Evolutionary conservation across 2,888 invertebrate species (phyloP).

Genomic region (Criorhina ranunculi): DNA sequence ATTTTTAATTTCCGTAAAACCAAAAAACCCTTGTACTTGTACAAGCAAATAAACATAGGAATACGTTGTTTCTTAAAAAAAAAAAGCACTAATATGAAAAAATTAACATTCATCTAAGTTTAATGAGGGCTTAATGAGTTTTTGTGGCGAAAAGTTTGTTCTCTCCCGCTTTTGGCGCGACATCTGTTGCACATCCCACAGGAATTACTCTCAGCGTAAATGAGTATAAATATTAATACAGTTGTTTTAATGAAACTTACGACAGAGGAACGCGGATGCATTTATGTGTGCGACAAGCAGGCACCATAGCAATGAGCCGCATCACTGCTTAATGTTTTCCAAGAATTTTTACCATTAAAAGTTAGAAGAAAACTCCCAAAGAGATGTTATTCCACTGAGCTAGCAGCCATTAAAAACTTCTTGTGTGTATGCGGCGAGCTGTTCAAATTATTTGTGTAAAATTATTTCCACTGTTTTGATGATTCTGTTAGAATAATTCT

Average conservation of each 20-base stretch:
- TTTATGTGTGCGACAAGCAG: conserved; percentile 42
- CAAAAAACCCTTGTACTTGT: neutral
- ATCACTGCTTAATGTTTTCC: conserved; percentile 31
- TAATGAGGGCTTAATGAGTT: conserved; percentile 71
- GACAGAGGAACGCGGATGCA: conserved; percentile 41
- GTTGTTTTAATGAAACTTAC: conserved; percentile 71
- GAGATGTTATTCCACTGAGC: conserved; percentile 34
- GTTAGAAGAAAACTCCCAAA: too few species aligned
- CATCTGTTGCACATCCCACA: conserved; percentile 73
- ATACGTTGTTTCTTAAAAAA: conserved; percentile 13
- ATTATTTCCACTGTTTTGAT: conserved; percentile 35
- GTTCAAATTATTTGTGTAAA: conserved; percentile 57
- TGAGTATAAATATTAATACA: conserved; percentile 75
- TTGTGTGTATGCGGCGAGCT: conserved; percentile 23
- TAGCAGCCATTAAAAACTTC: conserved; percentile 51
- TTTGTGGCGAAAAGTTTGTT: conserved; percentile 58
- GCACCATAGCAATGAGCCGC: neutral
- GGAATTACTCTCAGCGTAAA: conserved; percentile 62
- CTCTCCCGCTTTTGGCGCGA: conserved; percentile 5
- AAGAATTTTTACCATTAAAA: conserved; percentile 58
- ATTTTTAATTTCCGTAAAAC: neutral
- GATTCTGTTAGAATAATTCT: conserved; percentile 56
- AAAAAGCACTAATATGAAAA: conserved; percentile 52
- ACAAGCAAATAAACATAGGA: conserved; percentile 29
- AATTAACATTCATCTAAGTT: conserved; percentile 71